phyloP scores from a whole-genome alignment of 2,113 vertebrate species.

The Hipposideros armiger region DNA sequence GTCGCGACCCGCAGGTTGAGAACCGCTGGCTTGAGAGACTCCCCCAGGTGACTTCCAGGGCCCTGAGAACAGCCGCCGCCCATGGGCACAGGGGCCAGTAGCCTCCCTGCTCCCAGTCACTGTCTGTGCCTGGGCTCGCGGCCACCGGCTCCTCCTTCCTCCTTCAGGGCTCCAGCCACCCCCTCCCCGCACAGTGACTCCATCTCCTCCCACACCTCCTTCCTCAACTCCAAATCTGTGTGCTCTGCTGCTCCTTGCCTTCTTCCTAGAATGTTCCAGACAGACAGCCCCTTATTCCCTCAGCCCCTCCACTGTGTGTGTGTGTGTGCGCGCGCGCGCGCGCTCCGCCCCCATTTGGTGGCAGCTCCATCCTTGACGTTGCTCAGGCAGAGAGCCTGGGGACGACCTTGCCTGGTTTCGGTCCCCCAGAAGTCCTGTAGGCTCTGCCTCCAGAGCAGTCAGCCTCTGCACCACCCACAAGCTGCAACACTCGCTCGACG shows the following conservation, averaged over 20 bases:
- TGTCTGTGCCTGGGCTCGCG: not conserved
- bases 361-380: not conserved
- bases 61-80: not conserved
- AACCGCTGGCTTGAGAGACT: too few relatives aligned
- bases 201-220: not conserved
- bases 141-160: not conserved
- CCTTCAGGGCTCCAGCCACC: not conserved
- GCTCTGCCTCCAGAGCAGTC: not conserved
- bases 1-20: too few relatives aligned
- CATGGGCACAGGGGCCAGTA: not conserved
- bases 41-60: not conserved
- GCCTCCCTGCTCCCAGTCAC: not conserved
- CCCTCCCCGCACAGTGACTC: accelerated
- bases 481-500: accelerated
- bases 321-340: not conserved
- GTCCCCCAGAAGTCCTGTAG: accelerated
- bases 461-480: not conserved
- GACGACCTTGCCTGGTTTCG: not conserved
- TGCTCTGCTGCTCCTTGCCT: not conserved
- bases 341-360: accelerated
- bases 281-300: not conserved
- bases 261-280: not conserved
- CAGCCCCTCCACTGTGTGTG: not conserved
- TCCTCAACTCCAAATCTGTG: not conserved
- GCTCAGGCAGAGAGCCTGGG: not conserved